phyloP scores from a whole-genome alignment of 2,797 vertebrate species.

The Podarcis siculus region DNA sequence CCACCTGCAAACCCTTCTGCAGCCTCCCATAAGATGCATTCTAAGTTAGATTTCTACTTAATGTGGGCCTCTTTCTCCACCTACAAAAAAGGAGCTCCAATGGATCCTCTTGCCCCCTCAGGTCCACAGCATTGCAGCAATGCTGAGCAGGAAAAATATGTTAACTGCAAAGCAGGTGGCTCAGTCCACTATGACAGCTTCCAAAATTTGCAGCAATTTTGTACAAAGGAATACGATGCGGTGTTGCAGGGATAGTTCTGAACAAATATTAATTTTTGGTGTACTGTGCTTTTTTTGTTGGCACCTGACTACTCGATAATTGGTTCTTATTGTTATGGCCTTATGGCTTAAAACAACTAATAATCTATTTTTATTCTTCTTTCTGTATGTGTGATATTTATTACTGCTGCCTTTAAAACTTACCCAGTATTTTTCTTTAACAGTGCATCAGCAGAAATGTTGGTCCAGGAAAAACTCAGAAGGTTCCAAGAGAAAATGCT shows the following conservation, averaged over 20 bases:
- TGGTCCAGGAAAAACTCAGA: conserved; percentile 85
- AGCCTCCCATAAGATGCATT: too few species aligned
- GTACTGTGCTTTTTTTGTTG: background rate
- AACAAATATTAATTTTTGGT: background rate
- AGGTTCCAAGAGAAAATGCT: conserved; percentile 80
- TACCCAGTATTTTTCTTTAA: conserved; percentile 3
- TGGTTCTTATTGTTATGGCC: background rate
- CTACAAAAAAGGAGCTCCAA: too few species aligned
- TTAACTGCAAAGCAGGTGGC: background rate
- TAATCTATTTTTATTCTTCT: background rate
- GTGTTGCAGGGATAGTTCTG: background rate
- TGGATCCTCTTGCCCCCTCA: too few species aligned
- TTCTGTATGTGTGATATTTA: background rate
- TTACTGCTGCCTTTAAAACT: background rate
- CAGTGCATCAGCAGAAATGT: conserved; percentile 83
- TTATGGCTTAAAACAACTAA: conserved; percentile 1
- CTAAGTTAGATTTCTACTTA: too few species aligned
- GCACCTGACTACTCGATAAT: background rate
- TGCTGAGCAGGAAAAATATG: background rate
- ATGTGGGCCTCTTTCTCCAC: too few species aligned
- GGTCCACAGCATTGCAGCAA: too few species aligned
- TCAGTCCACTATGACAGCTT: background rate
- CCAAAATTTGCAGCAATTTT: background rate
- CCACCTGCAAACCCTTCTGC: too few species aligned
- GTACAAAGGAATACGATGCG: background rate